Evolutionary conservation across 2,888 invertebrate species (phyloP).

Genomic region (Plebejus melissa): DNA sequence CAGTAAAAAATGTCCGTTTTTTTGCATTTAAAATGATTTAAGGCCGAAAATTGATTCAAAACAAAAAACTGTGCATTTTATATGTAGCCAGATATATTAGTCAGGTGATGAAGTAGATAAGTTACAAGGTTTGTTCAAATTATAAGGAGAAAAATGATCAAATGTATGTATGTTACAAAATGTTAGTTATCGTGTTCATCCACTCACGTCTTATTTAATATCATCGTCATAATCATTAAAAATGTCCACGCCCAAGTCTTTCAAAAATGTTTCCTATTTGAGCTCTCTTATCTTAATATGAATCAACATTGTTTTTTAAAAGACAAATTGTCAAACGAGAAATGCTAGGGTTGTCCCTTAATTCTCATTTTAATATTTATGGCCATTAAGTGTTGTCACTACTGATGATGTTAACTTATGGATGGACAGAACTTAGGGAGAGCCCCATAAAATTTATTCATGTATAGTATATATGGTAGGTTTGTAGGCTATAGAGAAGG

Average conservation of each 20-base stretch:
- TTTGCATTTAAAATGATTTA: too few species aligned
- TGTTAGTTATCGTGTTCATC: too few species aligned
- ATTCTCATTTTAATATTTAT: conserved; percentile 13
- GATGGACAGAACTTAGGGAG: neutral
- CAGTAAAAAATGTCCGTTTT: too few species aligned
- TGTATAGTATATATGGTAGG: neutral
- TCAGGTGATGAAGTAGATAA: too few species aligned
- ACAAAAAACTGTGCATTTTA: too few species aligned
- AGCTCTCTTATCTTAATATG: neutral
- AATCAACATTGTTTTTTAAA: neutral
- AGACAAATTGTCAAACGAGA: neutral
- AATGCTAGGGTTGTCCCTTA: neutral
- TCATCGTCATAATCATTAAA: neutral
- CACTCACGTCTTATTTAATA: too few species aligned
- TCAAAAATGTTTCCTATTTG: neutral
- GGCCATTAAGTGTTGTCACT: neutral
- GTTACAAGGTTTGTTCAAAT: too few species aligned
- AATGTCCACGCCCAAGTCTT: neutral
- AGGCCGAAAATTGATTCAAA: too few species aligned
- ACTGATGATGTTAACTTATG: neutral
- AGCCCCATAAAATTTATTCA: neutral
- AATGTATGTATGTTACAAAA: neutral
- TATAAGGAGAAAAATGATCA: too few species aligned
- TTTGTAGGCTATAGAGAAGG: too few species aligned
- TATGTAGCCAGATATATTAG: too few species aligned